Evolutionary conservation across 1,140 invertebrate genomes (phyloP).

Genomic region (Hermatobates lingyangjiaoensis): DNA sequence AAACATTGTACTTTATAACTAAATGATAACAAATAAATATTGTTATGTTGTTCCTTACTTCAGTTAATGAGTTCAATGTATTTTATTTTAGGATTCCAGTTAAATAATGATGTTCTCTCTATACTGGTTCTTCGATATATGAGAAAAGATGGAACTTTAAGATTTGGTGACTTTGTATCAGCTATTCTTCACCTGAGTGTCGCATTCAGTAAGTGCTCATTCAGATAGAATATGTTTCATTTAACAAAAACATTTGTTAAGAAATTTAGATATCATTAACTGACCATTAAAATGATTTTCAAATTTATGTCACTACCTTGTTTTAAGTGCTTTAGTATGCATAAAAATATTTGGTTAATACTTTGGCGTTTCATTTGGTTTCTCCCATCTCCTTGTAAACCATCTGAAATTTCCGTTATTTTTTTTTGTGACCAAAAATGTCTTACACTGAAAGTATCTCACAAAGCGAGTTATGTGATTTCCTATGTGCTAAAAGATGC

Average conservation of each 20-base stretch:
- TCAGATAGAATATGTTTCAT: not conserved
- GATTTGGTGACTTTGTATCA: slow-evolving; percentile 82
- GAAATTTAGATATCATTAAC: not conserved
- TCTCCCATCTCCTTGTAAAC: not conserved
- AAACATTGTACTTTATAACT: too few relatives aligned
- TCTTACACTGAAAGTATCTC: not conserved
- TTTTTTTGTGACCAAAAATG: not conserved
- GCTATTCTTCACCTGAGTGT: slow-evolving; percentile 72
- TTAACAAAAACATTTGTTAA: not conserved
- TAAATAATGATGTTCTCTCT: slow-evolving; percentile 64
- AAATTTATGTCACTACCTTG: not conserved
- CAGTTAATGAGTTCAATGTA: not conserved
- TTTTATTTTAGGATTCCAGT: slow-evolving; percentile 45
- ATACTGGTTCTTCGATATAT: slow-evolving; percentile 70
- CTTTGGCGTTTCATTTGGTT: not conserved
- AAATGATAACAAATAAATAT: not conserved
- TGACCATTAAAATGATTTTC: not conserved
- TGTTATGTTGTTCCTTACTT: not conserved
- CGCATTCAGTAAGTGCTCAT: slow-evolving; percentile 52
- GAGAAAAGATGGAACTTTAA: slow-evolving; percentile 79
- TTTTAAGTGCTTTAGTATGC: not conserved
- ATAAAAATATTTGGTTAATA: not conserved
- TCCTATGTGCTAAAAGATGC: not conserved
- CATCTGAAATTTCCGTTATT: not conserved
- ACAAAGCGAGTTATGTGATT: not conserved